These are phyloP conservation scores for Talpa occidentalis DNA, from an alignment of 2,113 vertebrate species.

Conservation along the genomic window DNA sequence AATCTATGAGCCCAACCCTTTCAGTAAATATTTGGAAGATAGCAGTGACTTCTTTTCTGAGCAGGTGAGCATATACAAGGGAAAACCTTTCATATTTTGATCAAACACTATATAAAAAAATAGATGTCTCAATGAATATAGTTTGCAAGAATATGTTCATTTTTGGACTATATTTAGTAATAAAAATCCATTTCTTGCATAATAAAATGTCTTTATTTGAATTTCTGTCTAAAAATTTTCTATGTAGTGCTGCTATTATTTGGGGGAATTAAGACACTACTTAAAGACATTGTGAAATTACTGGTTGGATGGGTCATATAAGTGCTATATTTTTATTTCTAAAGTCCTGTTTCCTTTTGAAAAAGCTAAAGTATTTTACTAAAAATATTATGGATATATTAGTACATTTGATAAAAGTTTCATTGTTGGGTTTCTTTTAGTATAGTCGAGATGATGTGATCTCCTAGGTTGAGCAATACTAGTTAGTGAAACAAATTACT, in stretches of 20 bases:
- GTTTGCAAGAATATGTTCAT: neutral
- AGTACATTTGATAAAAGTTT: neutral
- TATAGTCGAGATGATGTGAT: neutral
- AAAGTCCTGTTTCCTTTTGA: neutral
- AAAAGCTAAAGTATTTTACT: constrained; percentile 5
- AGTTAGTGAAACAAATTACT: neutral
- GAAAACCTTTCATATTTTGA: constrained; percentile 20
- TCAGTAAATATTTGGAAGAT: constrained; percentile 87
- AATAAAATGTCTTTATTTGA: constrained; percentile 34
- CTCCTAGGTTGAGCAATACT: neutral
- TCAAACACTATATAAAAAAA: neutral
- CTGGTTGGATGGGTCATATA: neutral
- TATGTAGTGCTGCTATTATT: neutral
- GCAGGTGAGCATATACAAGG: constrained; percentile 84
- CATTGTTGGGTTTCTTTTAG: neutral
- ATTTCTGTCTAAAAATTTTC: neutral
- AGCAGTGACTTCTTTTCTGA: constrained; percentile 78
- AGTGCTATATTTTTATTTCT: neutral
- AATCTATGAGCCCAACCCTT: constrained; percentile 87
- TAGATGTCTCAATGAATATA: neutral
- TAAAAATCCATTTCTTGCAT: neutral
- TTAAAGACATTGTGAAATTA: neutral
- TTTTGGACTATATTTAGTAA: neutral
- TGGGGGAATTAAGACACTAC: neutral
- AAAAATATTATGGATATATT: neutral